Evolutionary conservation across 2,888 invertebrate species (phyloP), one percentile per base, ranked within the genome.

Genomic region (Leptinotarsa juncta): DNA sequence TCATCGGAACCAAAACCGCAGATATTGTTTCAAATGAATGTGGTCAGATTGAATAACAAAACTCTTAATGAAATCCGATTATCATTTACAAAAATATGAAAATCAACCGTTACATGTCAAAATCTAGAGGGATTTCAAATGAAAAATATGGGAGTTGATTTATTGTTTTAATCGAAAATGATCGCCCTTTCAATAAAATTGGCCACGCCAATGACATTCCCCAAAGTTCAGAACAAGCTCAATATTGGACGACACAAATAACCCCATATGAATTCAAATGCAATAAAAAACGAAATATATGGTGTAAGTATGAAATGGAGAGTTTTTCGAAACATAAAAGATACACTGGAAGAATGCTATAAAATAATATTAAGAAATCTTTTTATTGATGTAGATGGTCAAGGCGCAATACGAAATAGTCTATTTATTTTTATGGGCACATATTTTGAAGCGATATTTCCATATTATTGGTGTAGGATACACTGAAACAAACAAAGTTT

Each of bases 321-420:
- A 79, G 75, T 79, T 77, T 77, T 71, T 71, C 75, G 72, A 77
- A 79, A 77, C 70, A 71, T 74, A 75, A 73, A 75, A 75, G 73
- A 78, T 80, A 75, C 71, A 80, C 78, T 76, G 77, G 77, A 76
- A 80, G 78, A 78, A 78, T 70, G 80, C 78, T 78, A 79, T 81
- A 83, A 82, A 82, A 80, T 81, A 77, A 79, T 82, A 82, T 81
- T 81, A 79, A 81, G 80, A 79, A 81, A 80, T 77, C 77, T 76
- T 81, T 81, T 82, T 80, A 80, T 81, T 78, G 79, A 77, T 77
- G 77, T 77, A 72, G 74, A 80, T 79, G 81, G 81, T 81, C 82
- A 80, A 79, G 79, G 80, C 75, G 79, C 81, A 80, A 77, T 79
- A 80, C 78, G 71, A 75, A 78, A 78, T 79, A 67, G 78, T 71